Conservation (phyloP, 2,888 invertebrate genomes). For the Branchellion lobata region DNA sequence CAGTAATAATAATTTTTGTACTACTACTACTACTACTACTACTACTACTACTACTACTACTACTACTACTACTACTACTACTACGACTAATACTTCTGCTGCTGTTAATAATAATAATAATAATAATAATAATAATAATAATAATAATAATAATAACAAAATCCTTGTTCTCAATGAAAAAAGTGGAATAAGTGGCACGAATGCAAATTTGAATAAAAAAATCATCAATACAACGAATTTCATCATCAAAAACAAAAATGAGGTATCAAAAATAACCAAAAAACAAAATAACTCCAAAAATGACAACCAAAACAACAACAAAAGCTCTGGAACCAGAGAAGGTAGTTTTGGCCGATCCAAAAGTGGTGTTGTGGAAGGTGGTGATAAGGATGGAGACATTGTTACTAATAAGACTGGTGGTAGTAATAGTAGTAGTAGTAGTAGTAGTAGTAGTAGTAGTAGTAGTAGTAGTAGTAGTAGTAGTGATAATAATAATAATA, state of each 20-base stretch:
- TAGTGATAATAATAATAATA: too few species aligned
- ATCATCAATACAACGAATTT: not conserved
- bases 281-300: too few species aligned
- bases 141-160: not conserved
- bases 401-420: too few species aligned
- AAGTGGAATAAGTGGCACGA: not conserved
- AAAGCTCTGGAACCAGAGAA: too few species aligned
- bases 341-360: too few species aligned
- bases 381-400: too few species aligned
- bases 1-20: not conserved
- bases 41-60: not conserved
- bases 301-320: too few species aligned
- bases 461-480: too few species aligned
- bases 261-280: not conserved
- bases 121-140: conserved; percentile 5
- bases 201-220: not conserved
- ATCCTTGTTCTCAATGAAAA: not conserved
- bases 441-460: too few species aligned
- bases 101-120: not conserved
- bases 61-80: not conserved
- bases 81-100: not conserved
- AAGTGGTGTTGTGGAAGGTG: too few species aligned
- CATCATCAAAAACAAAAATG: not conserved
- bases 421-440: too few species aligned
- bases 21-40: not conserved